A percentile compares a stretch with the other conserved stretches of the same genome.
Evolutionary conservation across 2,797 vertebrate genomes (phyloP).

Genomic region (Pangasius djambal): DNA sequence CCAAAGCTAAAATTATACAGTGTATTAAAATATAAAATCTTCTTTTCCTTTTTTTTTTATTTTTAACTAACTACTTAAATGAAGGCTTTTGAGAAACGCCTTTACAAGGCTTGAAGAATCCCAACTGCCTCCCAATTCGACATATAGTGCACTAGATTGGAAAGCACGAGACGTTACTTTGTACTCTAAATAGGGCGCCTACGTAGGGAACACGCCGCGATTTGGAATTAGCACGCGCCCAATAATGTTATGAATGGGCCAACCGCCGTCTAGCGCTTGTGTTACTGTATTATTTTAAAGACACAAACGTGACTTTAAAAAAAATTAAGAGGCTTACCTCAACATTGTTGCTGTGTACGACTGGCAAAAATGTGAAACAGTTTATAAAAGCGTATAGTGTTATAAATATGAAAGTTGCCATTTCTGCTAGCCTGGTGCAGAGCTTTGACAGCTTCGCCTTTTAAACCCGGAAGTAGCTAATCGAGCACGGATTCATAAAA

Average conservation of each 20-base stretch:
- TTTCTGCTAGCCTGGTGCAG: not conserved
- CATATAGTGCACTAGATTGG: not conserved
- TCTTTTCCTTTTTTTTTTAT: too few species aligned
- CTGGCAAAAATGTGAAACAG: slow-evolving; percentile 51
- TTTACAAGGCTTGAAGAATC: not conserved
- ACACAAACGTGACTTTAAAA: not conserved
- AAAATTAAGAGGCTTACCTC: slow-evolving; percentile 63
- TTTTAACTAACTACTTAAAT: not conserved
- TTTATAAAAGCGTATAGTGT: slow-evolving; percentile 54
- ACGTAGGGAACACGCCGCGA: not conserved
- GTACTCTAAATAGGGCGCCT: not conserved
- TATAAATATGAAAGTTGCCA: slow-evolving; percentile 9
- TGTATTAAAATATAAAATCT: not conserved
- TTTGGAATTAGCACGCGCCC: not conserved
- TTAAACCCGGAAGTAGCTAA: not conserved
- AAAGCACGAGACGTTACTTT: too few species aligned
- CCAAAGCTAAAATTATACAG: not conserved
- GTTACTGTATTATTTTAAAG: not conserved
- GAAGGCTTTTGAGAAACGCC: not conserved
- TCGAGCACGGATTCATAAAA: not conserved
- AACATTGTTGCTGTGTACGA: slow-evolving; percentile 58
- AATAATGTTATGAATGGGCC: not conserved
- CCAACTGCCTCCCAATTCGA: not conserved
- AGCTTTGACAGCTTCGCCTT: not conserved
- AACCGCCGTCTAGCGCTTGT: too few species aligned